Conservation (phyloP, 2,113 vertebrate genomes). For the Suricata suricatta region DNA sequence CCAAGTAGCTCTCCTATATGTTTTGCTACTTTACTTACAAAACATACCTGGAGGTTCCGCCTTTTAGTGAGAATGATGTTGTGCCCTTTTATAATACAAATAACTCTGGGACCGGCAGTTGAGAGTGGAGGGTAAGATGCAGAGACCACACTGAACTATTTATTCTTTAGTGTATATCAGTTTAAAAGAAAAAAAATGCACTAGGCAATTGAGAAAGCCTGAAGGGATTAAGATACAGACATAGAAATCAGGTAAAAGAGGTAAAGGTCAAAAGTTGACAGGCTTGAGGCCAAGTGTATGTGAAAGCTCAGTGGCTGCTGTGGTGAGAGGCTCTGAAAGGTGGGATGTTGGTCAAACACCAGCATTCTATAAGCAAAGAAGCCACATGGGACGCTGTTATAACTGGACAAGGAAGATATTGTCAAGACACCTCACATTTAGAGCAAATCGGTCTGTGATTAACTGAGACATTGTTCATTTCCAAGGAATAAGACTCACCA, state of each 20-base stretch:
- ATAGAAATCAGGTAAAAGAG: neutral
- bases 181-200: neutral
- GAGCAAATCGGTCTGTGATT: neutral
- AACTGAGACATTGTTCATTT: neutral
- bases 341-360: fast-evolving
- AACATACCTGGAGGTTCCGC: neutral
- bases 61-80: no score
- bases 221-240: neutral
- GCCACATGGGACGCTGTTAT: fast-evolving
- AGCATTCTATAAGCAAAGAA: neutral
- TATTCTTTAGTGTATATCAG: neutral
- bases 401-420: neutral
- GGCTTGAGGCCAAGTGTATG: no score
- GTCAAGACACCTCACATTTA: no score
- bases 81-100: neutral
- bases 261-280: neutral
- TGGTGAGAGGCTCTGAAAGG: neutral
- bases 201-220: neutral
- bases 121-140: neutral
- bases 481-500: neutral
- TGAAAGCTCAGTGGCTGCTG: fast-evolving
- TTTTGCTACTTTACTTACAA: neutral
- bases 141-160: neutral
- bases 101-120: neutral
- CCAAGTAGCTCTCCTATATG: neutral